Base-by-base conservation (phyloP, 2,888 invertebrate species). In the Scaptomyza reducta region DNA sequence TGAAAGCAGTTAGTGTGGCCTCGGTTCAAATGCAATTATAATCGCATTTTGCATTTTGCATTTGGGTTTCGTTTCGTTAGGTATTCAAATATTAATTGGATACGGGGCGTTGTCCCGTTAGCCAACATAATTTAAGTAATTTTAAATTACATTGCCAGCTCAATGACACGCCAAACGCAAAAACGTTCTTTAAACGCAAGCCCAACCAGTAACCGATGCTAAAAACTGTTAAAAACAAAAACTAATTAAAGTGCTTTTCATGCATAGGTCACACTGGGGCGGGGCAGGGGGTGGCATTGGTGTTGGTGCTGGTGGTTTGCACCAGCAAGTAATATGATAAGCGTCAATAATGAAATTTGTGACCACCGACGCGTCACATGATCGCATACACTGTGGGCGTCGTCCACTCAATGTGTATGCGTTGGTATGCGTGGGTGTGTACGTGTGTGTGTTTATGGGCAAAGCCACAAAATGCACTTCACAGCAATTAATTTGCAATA, bases 401-500 rank as follows among this genome's bases (percentile, higher is more conserved):
- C 62, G 38, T 3, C 7, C 38, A 35, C 38, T n/a, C 5, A 33
- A 42, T 31, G 14, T 45, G 44, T 55, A 40, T 46, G 31, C 40
- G 46, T 45, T 60, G 59, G 50, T 22, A 13, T 42, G 13, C 1
- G 14, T 9, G 14, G 51, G 46, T 29, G 46, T 27, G 51, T 44
- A 50, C 35, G 25, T 50, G 51, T 51, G 40, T 42, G 44, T 41
- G 62, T 64, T 49, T 49, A 35, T 35, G 41, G 27, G 33, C 49
- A 7, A 56, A 60, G 55, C 64, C 73, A 69, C 51, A 55, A 40
- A 74, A 59, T 79, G 83, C 75, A 82, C 76, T 86, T 85, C 66
- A 80, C 70, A 75, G 88, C 86, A 87, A 85, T 85, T 87, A 87
- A 86, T 87, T 86, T 77, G 77, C 88, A 85, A 80, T 80, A 83